Evolutionary conservation across 2,113 vertebrate genomes (phyloP), one percentile per base, ranked within the genome.

Genomic region (Synodontis membranacea): DNA sequence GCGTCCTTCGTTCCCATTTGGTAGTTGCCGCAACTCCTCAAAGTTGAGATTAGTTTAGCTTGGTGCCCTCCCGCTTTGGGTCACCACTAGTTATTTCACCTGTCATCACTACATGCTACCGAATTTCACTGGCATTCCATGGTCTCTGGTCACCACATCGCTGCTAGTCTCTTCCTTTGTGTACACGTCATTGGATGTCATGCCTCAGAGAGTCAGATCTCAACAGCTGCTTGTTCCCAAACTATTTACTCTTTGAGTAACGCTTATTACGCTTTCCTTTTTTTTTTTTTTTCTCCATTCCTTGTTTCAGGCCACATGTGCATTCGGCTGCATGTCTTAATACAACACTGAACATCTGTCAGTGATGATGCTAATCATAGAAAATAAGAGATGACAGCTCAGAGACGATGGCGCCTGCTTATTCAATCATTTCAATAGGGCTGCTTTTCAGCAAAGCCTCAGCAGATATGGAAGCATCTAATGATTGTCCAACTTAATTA

Each of bases 151-250:
- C n/a, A n/a, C n/a, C n/a, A n/a, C n/a, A n/a, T n/a, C n/a, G n/a
- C n/a, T n/a, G n/a, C n/a, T n/a, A n/a, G n/a, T n/a, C n/a, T n/a
- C n/a, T n/a, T n/a, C n/a, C n/a, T n/a, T n/a, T n/a, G n/a, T n/a
- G n/a, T n/a, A n/a, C n/a, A n/a, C n/a, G n/a, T n/a, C n/a, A n/a
- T n/a, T n/a, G n/a, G 79, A 87, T 78, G 85, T 88, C 66, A 82
- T 42, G 21, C 21, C 37, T 31, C 60, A 74, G 86, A 88, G 56
- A 78, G 37, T 75, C 58, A 56, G 87, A 84, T 52, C 80, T 46
- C 46, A 82, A 88, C 87, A 85, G 83, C 89, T 90, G 89, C 54
- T 79, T 68, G 82, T 88, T 68, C 87, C 90, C 80, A 72, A 80
- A 83, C 84, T 89, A 85, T 82, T 64, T 80, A 54, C 39, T 50